phyloP scores from a whole-genome alignment of 2,113 vertebrate genomes.

The Catharus minimus region DNA sequence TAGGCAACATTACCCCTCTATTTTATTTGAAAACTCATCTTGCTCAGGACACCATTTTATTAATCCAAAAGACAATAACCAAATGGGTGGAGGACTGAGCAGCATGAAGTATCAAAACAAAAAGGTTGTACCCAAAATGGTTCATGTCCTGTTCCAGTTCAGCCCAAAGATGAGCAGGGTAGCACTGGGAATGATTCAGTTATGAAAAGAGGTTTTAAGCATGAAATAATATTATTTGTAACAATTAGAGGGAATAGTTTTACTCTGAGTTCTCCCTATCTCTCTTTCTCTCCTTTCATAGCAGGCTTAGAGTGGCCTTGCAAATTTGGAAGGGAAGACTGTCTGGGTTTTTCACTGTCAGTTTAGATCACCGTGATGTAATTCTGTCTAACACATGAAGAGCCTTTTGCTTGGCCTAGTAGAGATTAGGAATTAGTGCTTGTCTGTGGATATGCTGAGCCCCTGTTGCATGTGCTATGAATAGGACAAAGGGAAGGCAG shows the following conservation, averaged over 20 bases:
- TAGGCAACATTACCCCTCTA: background rate
- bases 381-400: constrained; percentile 50
- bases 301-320: constrained; percentile 36
- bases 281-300: background rate
- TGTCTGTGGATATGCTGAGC: constrained; percentile 39
- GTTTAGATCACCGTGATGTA: constrained; percentile 52
- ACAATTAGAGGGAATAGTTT: constrained; percentile 1
- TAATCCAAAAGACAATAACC: background rate
- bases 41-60: background rate
- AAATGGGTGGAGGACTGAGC: background rate
- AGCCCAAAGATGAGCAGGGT: background rate
- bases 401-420: constrained; percentile 52
- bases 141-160: background rate
- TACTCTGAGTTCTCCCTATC: background rate
- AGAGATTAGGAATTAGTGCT: constrained; percentile 65
- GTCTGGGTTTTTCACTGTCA: constrained; percentile 53
- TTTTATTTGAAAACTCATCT: background rate
- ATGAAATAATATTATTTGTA: constrained; percentile 13
- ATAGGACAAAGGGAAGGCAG: constrained; percentile 41
- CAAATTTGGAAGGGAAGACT: constrained; percentile 41
- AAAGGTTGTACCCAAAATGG: background rate
- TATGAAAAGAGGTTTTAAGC: background rate
- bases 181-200: background rate
- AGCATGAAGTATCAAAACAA: background rate
- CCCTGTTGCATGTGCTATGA: constrained; percentile 25